Conservation (phyloP, 1,140 invertebrate genomes). For the Tetranychus urticae region DNA sequence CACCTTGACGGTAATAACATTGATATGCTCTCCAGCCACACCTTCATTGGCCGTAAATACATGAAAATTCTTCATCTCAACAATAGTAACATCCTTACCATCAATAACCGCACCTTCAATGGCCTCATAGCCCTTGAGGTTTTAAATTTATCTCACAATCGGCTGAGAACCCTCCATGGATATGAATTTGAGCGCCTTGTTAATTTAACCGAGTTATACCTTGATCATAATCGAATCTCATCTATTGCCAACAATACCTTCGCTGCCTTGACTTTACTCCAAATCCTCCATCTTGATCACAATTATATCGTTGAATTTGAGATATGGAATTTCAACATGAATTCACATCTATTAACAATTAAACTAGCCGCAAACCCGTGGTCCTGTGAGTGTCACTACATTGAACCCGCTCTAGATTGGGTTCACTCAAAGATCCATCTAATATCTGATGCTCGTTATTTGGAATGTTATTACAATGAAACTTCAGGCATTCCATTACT, state of each 20-base stretch:
- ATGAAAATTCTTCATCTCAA: slow-evolving; percentile 62
- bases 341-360: slow-evolving; percentile 38
- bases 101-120: slow-evolving; percentile 77
- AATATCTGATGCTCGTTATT: slow-evolving; percentile 44
- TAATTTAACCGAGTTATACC: slow-evolving; percentile 51
- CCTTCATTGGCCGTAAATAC: slow-evolving; percentile 73
- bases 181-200: slow-evolving; percentile 67
- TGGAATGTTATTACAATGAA: slow-evolving; percentile 52
- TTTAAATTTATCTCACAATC: slow-evolving; percentile 63
- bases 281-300: slow-evolving; percentile 54
- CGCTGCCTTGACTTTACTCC: slow-evolving; percentile 42
- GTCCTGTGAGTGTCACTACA: slow-evolving; percentile 67
- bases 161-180: slow-evolving; percentile 47
- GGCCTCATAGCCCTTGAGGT: slow-evolving; percentile 52
- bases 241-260: slow-evolving; percentile 57
- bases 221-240: slow-evolving; percentile 58
- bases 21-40: slow-evolving; percentile 54
- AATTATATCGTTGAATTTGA: slow-evolving; percentile 55
- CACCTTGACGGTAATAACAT: slow-evolving; percentile 74
- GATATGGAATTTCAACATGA: slow-evolving; percentile 53
- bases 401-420: slow-evolving; percentile 26
- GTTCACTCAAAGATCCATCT: slow-evolving; percentile 41
- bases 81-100: slow-evolving; percentile 51
- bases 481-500: slow-evolving; percentile 11
- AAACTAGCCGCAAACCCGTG: slow-evolving; percentile 54